Conservation (phyloP, 2,113 vertebrate species). For the Ailurus styani region DNA sequence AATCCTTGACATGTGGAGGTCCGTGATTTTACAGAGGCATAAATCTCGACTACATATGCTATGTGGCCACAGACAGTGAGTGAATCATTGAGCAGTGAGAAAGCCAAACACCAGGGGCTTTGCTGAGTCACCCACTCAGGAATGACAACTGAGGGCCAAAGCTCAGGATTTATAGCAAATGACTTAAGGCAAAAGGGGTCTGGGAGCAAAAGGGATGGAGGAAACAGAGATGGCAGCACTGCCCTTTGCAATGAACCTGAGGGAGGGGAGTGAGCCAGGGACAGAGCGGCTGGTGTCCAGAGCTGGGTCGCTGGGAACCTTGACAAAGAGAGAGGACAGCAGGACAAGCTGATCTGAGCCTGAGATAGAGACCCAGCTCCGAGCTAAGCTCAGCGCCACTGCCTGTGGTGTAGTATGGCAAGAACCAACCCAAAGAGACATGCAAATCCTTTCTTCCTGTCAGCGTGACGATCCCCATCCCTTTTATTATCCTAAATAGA, state of each 20-base stretch:
- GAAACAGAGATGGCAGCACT: not conserved
- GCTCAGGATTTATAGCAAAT: not conserved
- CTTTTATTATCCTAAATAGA: not conserved
- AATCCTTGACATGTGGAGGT: not conserved
- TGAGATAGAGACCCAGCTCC: not conserved
- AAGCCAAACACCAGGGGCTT: not conserved
- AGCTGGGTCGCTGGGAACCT: not conserved
- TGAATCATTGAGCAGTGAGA: not conserved
- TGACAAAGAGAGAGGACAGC: not conserved
- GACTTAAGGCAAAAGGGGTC: not conserved
- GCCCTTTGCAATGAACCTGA: not conserved
- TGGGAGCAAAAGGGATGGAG: not conserved
- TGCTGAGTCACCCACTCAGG: not conserved
- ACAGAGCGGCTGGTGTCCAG: not conserved
- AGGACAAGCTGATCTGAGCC: not conserved
- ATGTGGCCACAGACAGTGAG: not conserved
- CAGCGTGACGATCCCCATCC: not conserved
- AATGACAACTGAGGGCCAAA: not conserved
- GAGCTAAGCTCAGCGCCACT: not conserved
- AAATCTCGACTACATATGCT: not conserved
- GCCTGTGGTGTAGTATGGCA: rapidly evolving
- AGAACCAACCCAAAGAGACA: not conserved
- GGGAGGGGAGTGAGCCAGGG: too few species aligned
- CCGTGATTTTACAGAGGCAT: not conserved
- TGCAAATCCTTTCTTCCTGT: not conserved